Evolutionary conservation across 2,888 invertebrate genomes (phyloP), one percentile per base, ranked within the genome.

Genomic region (Apoderus coryli): DNA sequence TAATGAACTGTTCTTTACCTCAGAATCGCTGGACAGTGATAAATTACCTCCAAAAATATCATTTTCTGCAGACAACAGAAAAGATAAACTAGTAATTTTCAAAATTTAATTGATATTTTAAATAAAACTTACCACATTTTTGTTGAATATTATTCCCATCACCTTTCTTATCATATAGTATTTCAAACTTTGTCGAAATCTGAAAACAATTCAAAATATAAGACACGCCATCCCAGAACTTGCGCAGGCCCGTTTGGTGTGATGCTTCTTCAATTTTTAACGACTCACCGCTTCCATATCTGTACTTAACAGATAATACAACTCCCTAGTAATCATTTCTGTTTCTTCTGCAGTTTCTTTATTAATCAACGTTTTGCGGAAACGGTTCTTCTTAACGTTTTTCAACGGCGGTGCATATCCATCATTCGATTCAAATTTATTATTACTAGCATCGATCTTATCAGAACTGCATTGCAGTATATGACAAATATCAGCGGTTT

Each of bases 331-430:
- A 26, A 76, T 66, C 33, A 69, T 64, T 44, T 68, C 67, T 51
- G 73, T 72, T 50, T 77, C 76, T 32, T 69, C 64, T 43, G 67
- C 65, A 55, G 74, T 72, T 49, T 77, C 76, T 44, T 69, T 69
- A 34, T 57, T 57, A 14, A 44, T 49, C 34, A 74, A 47, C 1
- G 71, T 71, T 50, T 73, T 73, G 13, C 76, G 57, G 44, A 76
- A 76, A 35, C 76, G 56, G 38, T 69, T 59, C 43, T 66, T 70
- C 13, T 71, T 56, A 2, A 72, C 76, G 55, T 77, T 78, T 50
- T 78, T 79, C 52, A 80, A 50, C 1, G 78, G 75, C 5, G 73
- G 69, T 3, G 75, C 69, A 14, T 77, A 50, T 16, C 79, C 79
- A 54, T 79, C 77, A 15, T 23, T 19, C 13, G 31, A 33, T 2